Conservation (phyloP, 1,140 invertebrate species). For the Ptiloglossa arizonensis region DNA sequence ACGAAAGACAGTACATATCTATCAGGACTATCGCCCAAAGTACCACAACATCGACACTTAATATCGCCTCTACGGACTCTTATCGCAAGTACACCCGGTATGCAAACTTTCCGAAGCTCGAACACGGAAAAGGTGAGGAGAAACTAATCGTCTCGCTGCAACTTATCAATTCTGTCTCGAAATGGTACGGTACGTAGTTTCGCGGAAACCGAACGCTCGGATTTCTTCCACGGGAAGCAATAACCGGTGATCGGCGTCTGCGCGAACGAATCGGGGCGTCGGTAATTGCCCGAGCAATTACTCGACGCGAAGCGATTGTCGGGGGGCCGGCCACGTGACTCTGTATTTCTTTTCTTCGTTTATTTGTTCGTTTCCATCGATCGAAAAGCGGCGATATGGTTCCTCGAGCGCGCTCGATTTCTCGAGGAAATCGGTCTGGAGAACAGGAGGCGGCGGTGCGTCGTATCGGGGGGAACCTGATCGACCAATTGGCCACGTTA, state of each 20-base stretch:
- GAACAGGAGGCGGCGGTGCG: neutral
- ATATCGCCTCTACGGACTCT: too few species aligned
- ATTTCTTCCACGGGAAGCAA: slow-evolving; percentile 43
- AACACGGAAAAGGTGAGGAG: neutral
- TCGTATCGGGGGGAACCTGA: slow-evolving; percentile 43
- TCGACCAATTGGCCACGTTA: slow-evolving; percentile 64
- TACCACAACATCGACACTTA: too few species aligned
- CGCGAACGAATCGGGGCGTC: neutral
- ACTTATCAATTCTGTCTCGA: slow-evolving; percentile 14
- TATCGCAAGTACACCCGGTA: too few species aligned
- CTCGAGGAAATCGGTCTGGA: slow-evolving; percentile 49
- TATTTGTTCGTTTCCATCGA: too few species aligned
- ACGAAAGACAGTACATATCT: too few species aligned
- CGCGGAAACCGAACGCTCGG: slow-evolving; percentile 36
- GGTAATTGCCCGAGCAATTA: slow-evolving; percentile 60
- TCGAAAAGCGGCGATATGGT: slow-evolving; percentile 1
- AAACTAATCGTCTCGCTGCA: slow-evolving; percentile 19
- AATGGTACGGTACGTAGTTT: slow-evolving; percentile 21
- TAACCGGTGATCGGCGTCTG: slow-evolving; percentile 43
- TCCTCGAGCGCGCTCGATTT: slow-evolving; percentile 22
- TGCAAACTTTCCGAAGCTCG: too few species aligned
- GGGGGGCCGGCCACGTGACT: neutral
- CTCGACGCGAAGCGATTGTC: slow-evolving; percentile 22
- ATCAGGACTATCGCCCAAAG: too few species aligned
- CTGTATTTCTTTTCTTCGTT: too few species aligned